Conservation (phyloP, 2,888 invertebrate genomes). For the Conomelus anceps region DNA sequence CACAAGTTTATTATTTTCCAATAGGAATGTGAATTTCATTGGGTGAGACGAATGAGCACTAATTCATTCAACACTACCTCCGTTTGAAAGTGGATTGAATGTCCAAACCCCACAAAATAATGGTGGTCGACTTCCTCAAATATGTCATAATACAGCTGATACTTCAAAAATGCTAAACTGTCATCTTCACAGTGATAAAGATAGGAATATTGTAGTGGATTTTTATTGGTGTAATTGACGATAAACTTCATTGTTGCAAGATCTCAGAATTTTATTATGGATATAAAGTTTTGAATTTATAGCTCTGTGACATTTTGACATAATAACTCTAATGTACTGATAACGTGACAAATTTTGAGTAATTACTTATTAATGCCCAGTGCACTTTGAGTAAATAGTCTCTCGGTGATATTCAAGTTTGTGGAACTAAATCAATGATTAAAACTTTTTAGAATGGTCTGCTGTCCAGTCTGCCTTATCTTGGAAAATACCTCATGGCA, state of each 20-base stretch:
- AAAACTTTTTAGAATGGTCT: constrained; percentile 61
- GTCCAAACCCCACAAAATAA: no score
- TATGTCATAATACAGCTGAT: no score
- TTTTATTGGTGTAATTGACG: no score
- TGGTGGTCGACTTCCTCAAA: no score
- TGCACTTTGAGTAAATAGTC: background rate
- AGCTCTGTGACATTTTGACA: background rate
- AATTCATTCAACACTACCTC: no score
- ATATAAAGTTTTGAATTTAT: background rate
- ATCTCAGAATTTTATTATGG: background rate
- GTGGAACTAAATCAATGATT: background rate
- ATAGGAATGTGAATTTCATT: no score
- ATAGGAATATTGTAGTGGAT: no score
- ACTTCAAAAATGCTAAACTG: no score
- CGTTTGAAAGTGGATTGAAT: no score
- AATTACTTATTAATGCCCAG: background rate
- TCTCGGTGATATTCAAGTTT: background rate
- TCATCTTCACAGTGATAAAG: no score
- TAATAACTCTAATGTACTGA: background rate
- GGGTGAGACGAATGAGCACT: no score
- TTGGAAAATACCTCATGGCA: constrained; percentile 79
- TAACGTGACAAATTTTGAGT: background rate
- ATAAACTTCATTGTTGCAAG: background rate
- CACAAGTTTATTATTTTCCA: no score
- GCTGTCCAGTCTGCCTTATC: constrained; percentile 75